These are phyloP conservation scores for Eledone cirrhosa DNA, from an alignment of 2,888 invertebrate genomes.

Conservation along the genomic window DNA sequence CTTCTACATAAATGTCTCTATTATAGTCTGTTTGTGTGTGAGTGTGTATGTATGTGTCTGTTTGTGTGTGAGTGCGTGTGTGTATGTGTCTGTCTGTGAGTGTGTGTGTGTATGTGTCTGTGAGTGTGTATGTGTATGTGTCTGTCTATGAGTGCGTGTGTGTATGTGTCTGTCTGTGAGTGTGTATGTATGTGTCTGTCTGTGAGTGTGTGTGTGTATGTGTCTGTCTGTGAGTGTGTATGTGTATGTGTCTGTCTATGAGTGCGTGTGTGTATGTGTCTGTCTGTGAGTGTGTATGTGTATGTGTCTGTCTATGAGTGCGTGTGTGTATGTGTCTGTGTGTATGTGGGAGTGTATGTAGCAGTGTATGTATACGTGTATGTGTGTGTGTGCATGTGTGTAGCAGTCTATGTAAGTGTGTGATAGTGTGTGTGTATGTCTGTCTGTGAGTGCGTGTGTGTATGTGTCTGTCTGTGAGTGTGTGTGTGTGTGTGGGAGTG, in stretches of 20 bases:
- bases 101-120: background rate
- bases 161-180: background rate
- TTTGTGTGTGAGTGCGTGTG: background rate
- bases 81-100: background rate
- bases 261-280: too few species aligned
- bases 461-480: background rate
- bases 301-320: background rate
- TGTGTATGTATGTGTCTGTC: background rate
- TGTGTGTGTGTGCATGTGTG: background rate
- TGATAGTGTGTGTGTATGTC: background rate
- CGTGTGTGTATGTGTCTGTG: background rate
- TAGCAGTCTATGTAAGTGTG: background rate
- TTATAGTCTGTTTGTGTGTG: background rate
- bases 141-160: background rate
- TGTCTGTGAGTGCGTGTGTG: background rate
- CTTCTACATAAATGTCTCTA: background rate
- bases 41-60: background rate
- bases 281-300: too few species aligned
- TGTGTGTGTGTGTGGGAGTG: background rate
- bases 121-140: background rate
- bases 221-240: background rate
- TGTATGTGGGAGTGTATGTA: background rate
- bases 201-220: background rate
- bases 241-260: too few species aligned
- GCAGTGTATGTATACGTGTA: background rate